phyloP scores from a whole-genome alignment of 2,888 invertebrate genomes.

The Pseudococcus longispinus region DNA sequence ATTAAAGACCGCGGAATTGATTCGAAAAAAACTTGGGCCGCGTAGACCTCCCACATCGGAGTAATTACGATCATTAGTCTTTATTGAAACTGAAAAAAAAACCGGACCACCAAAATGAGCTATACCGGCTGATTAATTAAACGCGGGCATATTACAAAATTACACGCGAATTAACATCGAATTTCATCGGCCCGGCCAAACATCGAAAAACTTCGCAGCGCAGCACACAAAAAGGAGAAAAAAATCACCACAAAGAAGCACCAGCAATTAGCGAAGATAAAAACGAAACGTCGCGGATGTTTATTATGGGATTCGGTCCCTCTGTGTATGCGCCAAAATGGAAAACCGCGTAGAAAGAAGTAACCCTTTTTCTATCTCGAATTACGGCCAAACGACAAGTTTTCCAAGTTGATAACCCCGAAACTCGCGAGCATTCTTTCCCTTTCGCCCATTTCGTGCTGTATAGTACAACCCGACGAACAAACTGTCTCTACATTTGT shows the following conservation, averaged over 20 bases:
- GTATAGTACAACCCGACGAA: constrained; percentile 23
- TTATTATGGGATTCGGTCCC: constrained; percentile 53
- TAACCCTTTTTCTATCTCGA: constrained; percentile 41
- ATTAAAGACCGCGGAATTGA: background rate
- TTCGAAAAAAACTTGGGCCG: background rate
- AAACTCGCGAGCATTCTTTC: background rate
- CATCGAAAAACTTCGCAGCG: background rate
- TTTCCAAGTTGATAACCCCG: constrained; percentile 49
- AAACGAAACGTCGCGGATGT: constrained; percentile 55
- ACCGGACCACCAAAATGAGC: constrained; percentile 10
- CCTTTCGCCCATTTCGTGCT: background rate
- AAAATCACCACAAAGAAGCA: background rate
- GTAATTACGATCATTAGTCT: constrained; percentile 3
- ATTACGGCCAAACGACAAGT: constrained; percentile 53
- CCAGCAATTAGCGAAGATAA: constrained; percentile 54
- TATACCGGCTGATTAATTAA: background rate
- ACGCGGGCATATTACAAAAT: background rate
- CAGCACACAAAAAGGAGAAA: background rate
- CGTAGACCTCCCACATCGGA: background rate
- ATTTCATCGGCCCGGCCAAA: background rate
- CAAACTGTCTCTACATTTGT: constrained; percentile 49
- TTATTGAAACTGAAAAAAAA: background rate
- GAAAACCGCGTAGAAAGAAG: constrained; percentile 36
- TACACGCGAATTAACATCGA: background rate
- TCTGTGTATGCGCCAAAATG: background rate